Base-by-base conservation (phyloP, 2,113 vertebrate species). In the Echinops telfairi region DNA sequence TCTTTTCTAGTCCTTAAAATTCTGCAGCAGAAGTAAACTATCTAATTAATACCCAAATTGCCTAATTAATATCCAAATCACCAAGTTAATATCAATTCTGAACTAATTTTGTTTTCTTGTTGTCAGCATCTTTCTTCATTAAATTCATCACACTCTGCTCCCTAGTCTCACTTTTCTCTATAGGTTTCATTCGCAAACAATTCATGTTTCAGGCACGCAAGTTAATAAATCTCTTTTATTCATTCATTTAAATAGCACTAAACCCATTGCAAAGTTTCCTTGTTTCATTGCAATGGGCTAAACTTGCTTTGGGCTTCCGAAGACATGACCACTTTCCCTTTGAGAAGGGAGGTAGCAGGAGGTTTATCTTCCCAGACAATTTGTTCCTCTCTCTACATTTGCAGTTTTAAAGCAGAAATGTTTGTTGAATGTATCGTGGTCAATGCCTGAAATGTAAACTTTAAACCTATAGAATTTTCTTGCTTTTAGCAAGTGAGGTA, bases 201-300 rank as follows among this genome's bases (percentile, higher is more conserved):
- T 82, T 92, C 82, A 93, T 11, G 17, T 93, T 76, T 78, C 71
- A 57, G 53, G 40, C 80, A 75, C 88, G 36, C 82, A 91, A 87
- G 36, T 91, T 95, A 96, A 95, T 95, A 96, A 92, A 94, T 95
- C 88, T 91, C 60, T 84, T 95, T 92, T 85, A 95, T 83, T 82
- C 88, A 82, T 93, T 96, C 75, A 92, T 83, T 85, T 91, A 91
- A 95, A 89, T 76, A 31, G 17, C 82, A 70, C 23, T 92, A 92
- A 95, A 95, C 57, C 93, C 27, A 36, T 29, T 62, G 27, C 31
- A 87, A 87, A 70, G 78, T 83, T 92, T 93, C 93, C 89, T 62
- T 94, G 31, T 92, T 93, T 93, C 53, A 64, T 76, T 82, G 83
- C 81, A 89, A 78, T 80, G 64, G 43, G 29, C 27, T 79, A 78